Base-by-base conservation (phyloP, 2,113 vertebrate genomes). In the Tachuris rubrigastra region DNA sequence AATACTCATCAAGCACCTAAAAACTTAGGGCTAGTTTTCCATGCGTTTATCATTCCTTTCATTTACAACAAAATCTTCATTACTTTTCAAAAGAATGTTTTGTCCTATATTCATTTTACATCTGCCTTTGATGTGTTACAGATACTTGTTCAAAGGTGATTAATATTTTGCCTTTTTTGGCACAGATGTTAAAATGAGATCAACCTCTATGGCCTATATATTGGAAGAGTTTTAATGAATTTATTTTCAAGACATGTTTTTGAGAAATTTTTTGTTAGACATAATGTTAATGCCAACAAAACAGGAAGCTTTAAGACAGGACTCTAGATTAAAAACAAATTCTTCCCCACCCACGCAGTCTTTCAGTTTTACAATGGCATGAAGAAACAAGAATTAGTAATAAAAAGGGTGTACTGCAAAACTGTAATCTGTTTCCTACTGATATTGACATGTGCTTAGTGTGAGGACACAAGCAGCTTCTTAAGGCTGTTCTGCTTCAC, bases 291-390 rank as follows among this genome's bases (percentile, higher is more conserved):
- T 15, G 60, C 83, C 24, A 67, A 77, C 35, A 85, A 90, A 96
- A 89, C 76, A 97, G 91, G 91, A 97, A 96, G 79, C 25, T 74
- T 87, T 67, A 78, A 82, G 28, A 87, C 2, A 60, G 27, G 11
- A 67, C 47, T 91, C 42, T 14, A 69, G 52, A 87, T 27, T 78
- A 90, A 95, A 85, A 66, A 33, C 31, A 22, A 76, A 66, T 56
- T 77, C 37, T 42, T 56, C 52, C 30, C 63, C 22, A 50, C 85
- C 74, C 49, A 87, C 39, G 2, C 17, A 28, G 46, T 62, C 69
- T 96, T 91, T 96, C 87, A 88, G 63, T 94, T 94, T 81, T 66
- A 90, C 55, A 73, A 69, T 10, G 10, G 15, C 66, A 73, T 18
- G 23, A 68, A 85, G 49, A 50, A 88, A 53, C 10, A 86, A 44